Evolutionary conservation across 2,797 vertebrate genomes (phyloP).

Genomic region (Oceanodroma leucorhoa): DNA sequence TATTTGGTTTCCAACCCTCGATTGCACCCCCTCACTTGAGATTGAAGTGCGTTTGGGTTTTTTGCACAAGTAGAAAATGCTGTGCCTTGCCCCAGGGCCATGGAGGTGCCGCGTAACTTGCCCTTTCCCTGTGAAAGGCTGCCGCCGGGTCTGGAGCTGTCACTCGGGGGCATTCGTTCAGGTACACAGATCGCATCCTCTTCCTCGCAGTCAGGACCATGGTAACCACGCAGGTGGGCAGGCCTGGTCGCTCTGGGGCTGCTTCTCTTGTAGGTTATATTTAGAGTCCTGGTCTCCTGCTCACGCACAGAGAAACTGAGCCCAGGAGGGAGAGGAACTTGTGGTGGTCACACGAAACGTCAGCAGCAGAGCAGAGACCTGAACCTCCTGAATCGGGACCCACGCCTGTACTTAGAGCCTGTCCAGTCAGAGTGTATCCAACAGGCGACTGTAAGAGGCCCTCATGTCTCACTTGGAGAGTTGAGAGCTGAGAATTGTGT

Average conservation of each 20-base stretch:
- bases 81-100: background rate
- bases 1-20: background rate
- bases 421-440: no score
- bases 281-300: background rate
- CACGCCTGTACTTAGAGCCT: background rate
- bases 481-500: background rate
- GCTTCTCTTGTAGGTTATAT: accelerated
- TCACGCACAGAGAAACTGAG: background rate
- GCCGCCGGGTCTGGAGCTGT: accelerated
- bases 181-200: accelerated
- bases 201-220: accelerated
- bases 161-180: accelerated
- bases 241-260: background rate
- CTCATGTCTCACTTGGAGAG: accelerated
- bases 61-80: background rate
- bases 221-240: accelerated
- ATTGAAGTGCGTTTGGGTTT: accelerated
- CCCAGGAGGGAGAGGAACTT: background rate
- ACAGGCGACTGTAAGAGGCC: background rate
- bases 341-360: accelerated
- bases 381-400: background rate
- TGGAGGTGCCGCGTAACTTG: background rate
- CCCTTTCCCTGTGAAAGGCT: background rate
- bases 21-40: background rate
- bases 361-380: background rate